Base-by-base conservation (phyloP, 2,888 invertebrate genomes). In the Pegoplata infirma region DNA sequence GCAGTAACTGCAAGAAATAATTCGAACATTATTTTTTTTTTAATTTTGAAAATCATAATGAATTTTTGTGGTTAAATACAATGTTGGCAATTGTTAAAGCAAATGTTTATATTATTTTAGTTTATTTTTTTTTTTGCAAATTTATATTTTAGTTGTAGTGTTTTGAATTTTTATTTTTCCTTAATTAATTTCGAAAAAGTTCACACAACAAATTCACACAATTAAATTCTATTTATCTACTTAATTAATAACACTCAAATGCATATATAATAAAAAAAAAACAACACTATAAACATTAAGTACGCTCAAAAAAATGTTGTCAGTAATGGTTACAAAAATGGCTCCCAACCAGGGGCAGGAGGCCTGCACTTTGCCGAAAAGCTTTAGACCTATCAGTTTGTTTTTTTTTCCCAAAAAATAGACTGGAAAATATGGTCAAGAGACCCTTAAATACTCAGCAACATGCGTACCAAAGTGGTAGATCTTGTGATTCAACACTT, bases 171-270 rank as follows among this genome's bases (percentile, higher is more conserved):
- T 16, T 44, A 28, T 19, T 63, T 46, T 75, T 44, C n/a, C 51
- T 44, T 69, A 73, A 78, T 78, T 58, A 73, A 63, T 46, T 58
- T 73, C 16, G 25, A 51, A 16, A n/a, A n/a, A 72, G 14, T 79
- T 79, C 79, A 47, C 79, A 79, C 71, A 25, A 58, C 63, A 44
- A 75, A 63, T 72, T 79, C 79, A 71, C 79, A 79, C 79, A 79
- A 79, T 79, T 79, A 79, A 79, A 79, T 75, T 79, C 79, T 75
- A 79, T 79, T 79, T 79, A 79, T 79, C 79, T 79, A 19, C 28
- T 79, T 75, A 79, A 79, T 79, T 79, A 79, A 71, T 79, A 71
- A 79, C 58, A 75, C 66, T 64, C 58, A 53, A 78, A 64, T 64
- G 59, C 63, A 69, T 69, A n/a, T 40, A n/a, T 36, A 28, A 28